A percentile compares a stretch with the other conserved stretches of the same genome.
Conservation (phyloP, 2,113 vertebrate species). For the Ophthalmolycus amberensis region DNA sequence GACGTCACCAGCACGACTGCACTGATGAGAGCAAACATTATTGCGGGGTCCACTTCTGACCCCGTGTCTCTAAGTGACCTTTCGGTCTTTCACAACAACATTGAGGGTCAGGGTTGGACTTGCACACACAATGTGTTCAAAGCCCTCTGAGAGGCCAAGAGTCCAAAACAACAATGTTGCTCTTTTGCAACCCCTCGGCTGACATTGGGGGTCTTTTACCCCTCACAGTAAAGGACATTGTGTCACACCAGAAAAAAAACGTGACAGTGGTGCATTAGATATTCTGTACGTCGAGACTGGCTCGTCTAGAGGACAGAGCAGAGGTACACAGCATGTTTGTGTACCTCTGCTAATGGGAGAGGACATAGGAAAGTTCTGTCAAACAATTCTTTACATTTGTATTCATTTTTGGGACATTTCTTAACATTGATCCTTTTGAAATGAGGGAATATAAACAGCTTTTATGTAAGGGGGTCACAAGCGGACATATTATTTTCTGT, state of each 20-base stretch:
- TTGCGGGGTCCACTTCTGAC: not conserved
- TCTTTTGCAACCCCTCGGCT: constrained; percentile 10
- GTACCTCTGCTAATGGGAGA: not conserved
- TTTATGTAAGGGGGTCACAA: not conserved
- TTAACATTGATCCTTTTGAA: not conserved
- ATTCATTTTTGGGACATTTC: not conserved
- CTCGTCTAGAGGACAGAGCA: not conserved
- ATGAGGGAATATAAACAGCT: not conserved
- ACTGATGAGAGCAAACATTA: not conserved
- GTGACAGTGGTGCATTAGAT: not conserved
- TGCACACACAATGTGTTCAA: constrained; percentile 23
- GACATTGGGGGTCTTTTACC: too few species aligned
- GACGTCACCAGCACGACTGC: not conserved
- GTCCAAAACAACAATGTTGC: constrained; percentile 23
- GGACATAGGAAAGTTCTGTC: not conserved
- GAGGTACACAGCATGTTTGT: not conserved
- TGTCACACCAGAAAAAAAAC: constrained; percentile 3
- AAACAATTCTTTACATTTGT: not conserved
- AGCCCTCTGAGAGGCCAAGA: constrained; percentile 15
- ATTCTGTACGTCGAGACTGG: not conserved
- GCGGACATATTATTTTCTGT: not conserved
- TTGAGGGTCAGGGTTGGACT: not conserved
- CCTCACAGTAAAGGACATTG: too few species aligned
- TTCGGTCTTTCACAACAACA: constrained; percentile 11
- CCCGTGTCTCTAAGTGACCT: not conserved